These are phyloP conservation scores for Cantharis flavilabris DNA, from an alignment of 2,888 invertebrate genomes.

Conservation along the genomic window DNA sequence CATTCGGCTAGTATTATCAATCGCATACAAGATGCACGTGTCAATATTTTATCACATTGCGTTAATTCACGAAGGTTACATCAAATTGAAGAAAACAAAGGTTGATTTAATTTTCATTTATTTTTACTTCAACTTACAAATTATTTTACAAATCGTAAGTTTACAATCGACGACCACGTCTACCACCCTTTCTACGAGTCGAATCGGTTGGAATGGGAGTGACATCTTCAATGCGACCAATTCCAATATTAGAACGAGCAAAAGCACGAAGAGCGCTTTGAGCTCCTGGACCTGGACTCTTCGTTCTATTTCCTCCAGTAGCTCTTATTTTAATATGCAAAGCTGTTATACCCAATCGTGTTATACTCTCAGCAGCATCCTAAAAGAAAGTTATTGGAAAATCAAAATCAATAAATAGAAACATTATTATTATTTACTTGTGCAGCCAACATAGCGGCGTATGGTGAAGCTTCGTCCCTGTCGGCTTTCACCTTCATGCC, in stretches of 20 bases:
- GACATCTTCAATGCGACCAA: slow-evolving; percentile 99
- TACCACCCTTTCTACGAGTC: slow-evolving; percentile 99
- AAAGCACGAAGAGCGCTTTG: slow-evolving; percentile 97
- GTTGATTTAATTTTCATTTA: not conserved
- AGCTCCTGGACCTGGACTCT: slow-evolving; percentile 98
- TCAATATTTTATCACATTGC: not conserved
- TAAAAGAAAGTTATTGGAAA: slow-evolving; percentile 47
- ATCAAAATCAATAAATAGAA: not conserved
- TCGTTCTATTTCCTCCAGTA: slow-evolving; percentile 99
- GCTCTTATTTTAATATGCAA: slow-evolving; percentile 98
- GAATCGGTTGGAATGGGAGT: slow-evolving; percentile 99
- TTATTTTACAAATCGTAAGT: slow-evolving; percentile 31
- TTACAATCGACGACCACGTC: slow-evolving; percentile 99
- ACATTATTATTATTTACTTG: slow-evolving; percentile 67
- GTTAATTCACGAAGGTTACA: not conserved
- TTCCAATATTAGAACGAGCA: slow-evolving; percentile 99
- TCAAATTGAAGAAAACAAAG: not conserved
- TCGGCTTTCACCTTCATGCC: slow-evolving; percentile 99
- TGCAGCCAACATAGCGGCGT: slow-evolving; percentile 99
- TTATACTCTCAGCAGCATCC: slow-evolving; percentile 99
- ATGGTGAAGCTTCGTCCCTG: slow-evolving; percentile 99
- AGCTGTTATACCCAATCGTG: slow-evolving; percentile 94
- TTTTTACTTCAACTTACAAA: not conserved
- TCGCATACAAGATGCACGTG: not conserved
- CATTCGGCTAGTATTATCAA: not conserved